Base-by-base conservation (phyloP, 2,797 vertebrate species). In the Myotis daubentonii region DNA sequence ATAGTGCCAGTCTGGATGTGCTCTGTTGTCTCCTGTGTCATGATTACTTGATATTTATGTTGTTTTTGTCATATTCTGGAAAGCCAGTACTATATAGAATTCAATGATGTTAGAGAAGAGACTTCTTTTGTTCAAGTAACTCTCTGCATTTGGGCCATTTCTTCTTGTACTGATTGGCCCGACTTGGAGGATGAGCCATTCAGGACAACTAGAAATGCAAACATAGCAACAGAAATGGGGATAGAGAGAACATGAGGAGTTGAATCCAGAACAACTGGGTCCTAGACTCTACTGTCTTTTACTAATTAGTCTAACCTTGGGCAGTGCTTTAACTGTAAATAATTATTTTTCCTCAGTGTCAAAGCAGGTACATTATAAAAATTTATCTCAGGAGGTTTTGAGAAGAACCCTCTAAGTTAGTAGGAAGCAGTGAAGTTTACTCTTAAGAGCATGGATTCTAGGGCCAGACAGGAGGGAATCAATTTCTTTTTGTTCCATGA, bases 21-120 rank as follows among this genome's bases (percentile, higher is more conserved):
- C 94, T 98, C 97, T 98, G 96, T 97, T 91, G 97, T 98, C 95
- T 96, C 89, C 97, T 98, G 94, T 97, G 94, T 98, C 97, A 96
- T 60, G 97, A 96, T 97, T 97, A 97, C 33, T 90, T 93, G 98
- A 98, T 98, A 97, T 98, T 98, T 98, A 97, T 98, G 96, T 97
- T 97, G 95, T 95, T 98, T 98, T 97, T 93, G 53, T 75, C 94
- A 75, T 98, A 97, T 96, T 94, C 79, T 95, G 38, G 87, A 82
- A 47, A 20, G 84, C 84, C 25, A 66, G 80, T 94, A 89, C 36
- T 82, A 94, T 90, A 93, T 7, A 55, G 89, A 97, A 89, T 0
- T 47, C 94, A 97, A 97, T 96, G 92, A 94, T 96, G 90, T 36
- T 87, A 93, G 78, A 51, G 93, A 90, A 36, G 86, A 10, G 68